Evolutionary conservation across 1,140 invertebrate genomes (phyloP), one percentile per base, ranked within the genome.

Genomic region (Aethina tumida): DNA sequence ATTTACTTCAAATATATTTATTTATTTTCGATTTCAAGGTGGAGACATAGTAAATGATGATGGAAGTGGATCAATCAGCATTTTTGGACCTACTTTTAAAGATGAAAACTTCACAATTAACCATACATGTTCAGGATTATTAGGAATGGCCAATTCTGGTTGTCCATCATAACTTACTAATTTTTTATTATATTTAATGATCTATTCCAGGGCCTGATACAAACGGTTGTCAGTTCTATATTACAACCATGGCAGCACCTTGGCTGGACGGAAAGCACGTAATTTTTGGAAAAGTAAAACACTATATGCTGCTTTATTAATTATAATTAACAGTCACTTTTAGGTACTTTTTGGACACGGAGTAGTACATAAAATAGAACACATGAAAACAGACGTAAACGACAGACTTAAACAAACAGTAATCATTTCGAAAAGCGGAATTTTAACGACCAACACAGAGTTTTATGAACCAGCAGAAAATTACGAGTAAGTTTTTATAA

Each of bases 101-200:
- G 95, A 99, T 67, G 96, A 99, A 65, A 93, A 92, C 59, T 87
- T 97, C 58, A 79, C 80, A 32, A 71, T 95, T 7, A 83, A 87
- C 54, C 93, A 97, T 55, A 80, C 77, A 43, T 77, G 77, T 7
- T 73, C 92, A 7, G 94, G 95, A 19, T 88, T 91, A 65, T 62
- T 98, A 5, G 90, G 88, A 24, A 98, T 98, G 95, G 94, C 94
- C 1, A 98, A 98, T 68, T n/a, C n/a, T n/a, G n/a, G n/a, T n/a
- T n/a, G n/a, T n/a, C n/a, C n/a, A n/a, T n/a, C n/a, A n/a, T n/a
- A n/a, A n/a, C n/a, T n/a, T n/a, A 29, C 12, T 25, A 7, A 35
- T 6, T 21, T 43, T 17, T 37, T 12, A 47, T 31, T 31, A 41
- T 20, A 10, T 37, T 30, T 43, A 33, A 31, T n/a, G n/a, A n/a